Base-by-base conservation (phyloP, 2,888 invertebrate genomes). In the Leucoma salicis region DNA sequence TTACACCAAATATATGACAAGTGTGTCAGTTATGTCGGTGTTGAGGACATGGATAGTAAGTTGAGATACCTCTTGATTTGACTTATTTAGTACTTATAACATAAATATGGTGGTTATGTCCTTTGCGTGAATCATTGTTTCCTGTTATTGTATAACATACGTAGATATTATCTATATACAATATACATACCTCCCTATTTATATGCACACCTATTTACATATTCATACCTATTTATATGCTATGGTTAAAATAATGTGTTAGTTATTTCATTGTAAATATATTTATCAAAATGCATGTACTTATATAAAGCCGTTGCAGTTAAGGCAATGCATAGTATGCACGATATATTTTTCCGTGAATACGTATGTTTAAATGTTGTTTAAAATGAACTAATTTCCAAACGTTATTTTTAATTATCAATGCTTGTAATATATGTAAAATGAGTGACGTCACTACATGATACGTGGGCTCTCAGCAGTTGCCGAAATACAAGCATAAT, bases 31-130 rank as follows among this genome's bases (percentile, higher is more conserved):
- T 66, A 65, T 70, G 73, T 67, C 62, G 52, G 60, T 58, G 66
- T 57, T 55, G 54, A 56, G 50, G 62, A 64, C 73, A 78, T 78
- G 78, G 74, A 80, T 65, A 51, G 79, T 79, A 61, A 78, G 76
- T 80, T 57, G 49, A 52, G 55, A 55, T 58, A 53, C 37, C 29
- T 47, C 44, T 55, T 50, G 56, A 50, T 53, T 58, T 57, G 49
- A 49, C 40, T 39, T 52, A 44, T 44, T 49, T 36, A 46, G 14
- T 46, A 13, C 14, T 11, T 29, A 29, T 15, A 43, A 15, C 37
- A 31, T 14, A 12, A 27, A 38, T 41, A 36, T 36, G 27, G 43
- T 52, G 47, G 40, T 42, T 34, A 39, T 42, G 51, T 51, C 39
- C 42, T 56, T 11, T 42, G 53, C 56, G 56, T 60, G 49, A 40